Evolutionary conservation across 1,140 invertebrate genomes (phyloP).

Genomic region (Drosophila prosaltans): DNA sequence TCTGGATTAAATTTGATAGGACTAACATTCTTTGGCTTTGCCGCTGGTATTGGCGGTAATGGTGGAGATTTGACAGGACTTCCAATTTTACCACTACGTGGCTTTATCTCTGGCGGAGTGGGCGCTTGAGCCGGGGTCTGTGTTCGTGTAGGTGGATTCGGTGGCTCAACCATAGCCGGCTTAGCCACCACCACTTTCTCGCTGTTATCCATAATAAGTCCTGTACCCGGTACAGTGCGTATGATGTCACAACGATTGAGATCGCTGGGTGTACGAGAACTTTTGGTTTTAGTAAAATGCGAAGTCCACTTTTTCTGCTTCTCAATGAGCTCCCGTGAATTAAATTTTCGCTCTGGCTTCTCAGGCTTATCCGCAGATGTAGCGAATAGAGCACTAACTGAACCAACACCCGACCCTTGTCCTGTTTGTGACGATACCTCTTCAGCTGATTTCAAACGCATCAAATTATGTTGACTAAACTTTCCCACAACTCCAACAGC

Average conservation of each 20-base stretch:
- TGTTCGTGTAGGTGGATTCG: constrained; percentile 62
- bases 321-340: constrained; percentile 93
- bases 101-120: constrained; percentile 77
- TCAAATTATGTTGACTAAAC: constrained; percentile 65
- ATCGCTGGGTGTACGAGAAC: constrained; percentile 86
- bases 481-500: background rate
- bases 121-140: constrained; percentile 9
- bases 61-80: constrained; percentile 82
- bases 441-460: constrained; percentile 78
- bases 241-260: constrained; percentile 85
- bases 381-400: constrained; percentile 64
- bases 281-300: constrained; percentile 91
- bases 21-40: constrained; percentile 76
- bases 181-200: constrained; percentile 45
- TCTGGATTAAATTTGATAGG: constrained; percentile 70
- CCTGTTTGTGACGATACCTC: constrained; percentile 61
- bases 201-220: constrained; percentile 66
- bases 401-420: constrained; percentile 37
- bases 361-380: constrained; percentile 85
- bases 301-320: constrained; percentile 96
- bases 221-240: constrained; percentile 77
- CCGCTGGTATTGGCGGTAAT: constrained; percentile 78
- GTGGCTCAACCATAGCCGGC: constrained; percentile 29
- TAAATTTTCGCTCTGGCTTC: constrained; percentile 91
- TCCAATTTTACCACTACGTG: constrained; percentile 70